These are phyloP conservation scores for Karalla daura DNA, from an alignment of 2,797 vertebrate species.

Conservation along the genomic window DNA sequence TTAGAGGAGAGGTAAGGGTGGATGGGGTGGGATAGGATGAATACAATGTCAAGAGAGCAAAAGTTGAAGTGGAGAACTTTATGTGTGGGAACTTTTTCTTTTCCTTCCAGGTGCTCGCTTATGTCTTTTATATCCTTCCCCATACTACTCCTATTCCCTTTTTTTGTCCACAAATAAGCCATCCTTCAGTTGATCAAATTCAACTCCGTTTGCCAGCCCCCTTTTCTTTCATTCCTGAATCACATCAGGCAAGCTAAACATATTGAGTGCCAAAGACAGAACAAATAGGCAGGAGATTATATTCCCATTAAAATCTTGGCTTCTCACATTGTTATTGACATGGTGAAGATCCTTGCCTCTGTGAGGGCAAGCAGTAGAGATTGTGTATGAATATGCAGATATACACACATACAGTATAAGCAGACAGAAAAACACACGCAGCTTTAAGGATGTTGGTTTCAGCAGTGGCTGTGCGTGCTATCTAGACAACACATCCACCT, in stretches of 20 bases:
- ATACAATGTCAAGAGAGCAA: conserved; percentile 42
- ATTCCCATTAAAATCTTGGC: conserved; percentile 79
- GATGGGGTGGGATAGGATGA: conserved; percentile 27
- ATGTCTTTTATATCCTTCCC: conserved; percentile 7
- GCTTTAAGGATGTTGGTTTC: conserved; percentile 7
- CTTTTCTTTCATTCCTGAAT: conserved; percentile 23
- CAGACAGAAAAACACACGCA: no score
- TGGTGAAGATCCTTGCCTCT: conserved; percentile 56
- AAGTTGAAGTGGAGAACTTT: conserved; percentile 25
- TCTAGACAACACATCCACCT: conserved; percentile 47
- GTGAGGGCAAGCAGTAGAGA: conserved; percentile 55
- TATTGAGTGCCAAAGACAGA: conserved; percentile 55
- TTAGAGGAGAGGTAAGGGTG: conserved; percentile 26
- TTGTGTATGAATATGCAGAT: conserved; percentile 8
- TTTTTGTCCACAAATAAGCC: conserved; percentile 21
- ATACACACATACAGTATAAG: no score
- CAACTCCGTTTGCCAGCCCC: conserved; percentile 21
- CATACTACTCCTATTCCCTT: no score
- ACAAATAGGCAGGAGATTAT: conserved; percentile 72
- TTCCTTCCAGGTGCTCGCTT: background rate
- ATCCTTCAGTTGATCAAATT: conserved; percentile 39
- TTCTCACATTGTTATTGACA: conserved; percentile 70
- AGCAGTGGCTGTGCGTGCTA: conserved; percentile 2
- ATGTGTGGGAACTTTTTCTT: background rate
- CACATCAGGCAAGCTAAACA: conserved; percentile 43